These are phyloP conservation scores for Cryptus viduatorius DNA, from an alignment of 2,888 invertebrate genomes.

Conservation along the genomic window DNA sequence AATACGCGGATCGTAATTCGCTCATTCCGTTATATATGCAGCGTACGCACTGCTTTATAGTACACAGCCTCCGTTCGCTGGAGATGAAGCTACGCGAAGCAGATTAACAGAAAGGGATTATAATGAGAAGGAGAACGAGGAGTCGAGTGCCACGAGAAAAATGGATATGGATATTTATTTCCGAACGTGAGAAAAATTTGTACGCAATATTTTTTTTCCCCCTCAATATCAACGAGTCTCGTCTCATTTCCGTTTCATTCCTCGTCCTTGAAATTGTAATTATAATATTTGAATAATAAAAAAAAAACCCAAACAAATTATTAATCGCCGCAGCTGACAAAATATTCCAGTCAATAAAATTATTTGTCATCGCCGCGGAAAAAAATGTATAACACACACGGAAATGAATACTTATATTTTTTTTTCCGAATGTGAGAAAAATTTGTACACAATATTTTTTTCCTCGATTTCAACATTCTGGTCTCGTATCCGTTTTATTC, in stretches of 20 bases:
- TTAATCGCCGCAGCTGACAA: no score
- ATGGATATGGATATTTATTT: conserved; percentile 24
- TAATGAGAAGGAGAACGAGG: conserved; percentile 69
- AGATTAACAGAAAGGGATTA: conserved; percentile 82
- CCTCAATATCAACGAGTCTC: not conserved
- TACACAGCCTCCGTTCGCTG: conserved; percentile 19
- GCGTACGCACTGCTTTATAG: not conserved
- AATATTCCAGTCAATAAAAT: no score
- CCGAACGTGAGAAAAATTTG: conserved; percentile 21
- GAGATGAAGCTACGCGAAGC: conserved; percentile 69
- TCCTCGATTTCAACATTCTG: not conserved
- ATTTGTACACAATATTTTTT: conserved; percentile 4
- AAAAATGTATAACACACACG: no score
- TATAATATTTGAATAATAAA: not conserved
- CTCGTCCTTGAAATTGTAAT: not conserved
- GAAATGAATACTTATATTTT: conserved; percentile 5
- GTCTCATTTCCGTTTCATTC: not conserved
- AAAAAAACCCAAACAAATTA: no score
- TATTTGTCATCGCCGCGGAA: no score
- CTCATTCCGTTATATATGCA: conserved; percentile 15
- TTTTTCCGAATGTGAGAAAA: conserved; percentile 18
- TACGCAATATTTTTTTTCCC: not conserved
- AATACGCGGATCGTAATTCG: conserved; percentile 7
- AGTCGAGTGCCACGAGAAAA: conserved; percentile 34
- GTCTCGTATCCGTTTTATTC: not conserved